These are phyloP conservation scores for Paracyclopina nana DNA, from an alignment of 1,140 invertebrate species.

Conservation along the genomic window DNA sequence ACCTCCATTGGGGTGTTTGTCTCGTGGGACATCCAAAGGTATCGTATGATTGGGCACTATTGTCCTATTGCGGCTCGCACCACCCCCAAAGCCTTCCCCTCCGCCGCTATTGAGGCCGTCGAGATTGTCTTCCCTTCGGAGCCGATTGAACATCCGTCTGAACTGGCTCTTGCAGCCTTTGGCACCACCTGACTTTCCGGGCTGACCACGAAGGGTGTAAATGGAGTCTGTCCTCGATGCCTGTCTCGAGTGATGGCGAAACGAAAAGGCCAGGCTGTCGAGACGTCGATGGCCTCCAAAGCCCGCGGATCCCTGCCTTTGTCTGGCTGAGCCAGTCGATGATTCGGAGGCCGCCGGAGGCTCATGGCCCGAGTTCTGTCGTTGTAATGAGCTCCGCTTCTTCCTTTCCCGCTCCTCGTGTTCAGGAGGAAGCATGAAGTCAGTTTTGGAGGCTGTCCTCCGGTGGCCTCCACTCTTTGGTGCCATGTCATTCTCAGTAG, in stretches of 20 bases:
- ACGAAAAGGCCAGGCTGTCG: slow-evolving; percentile 12
- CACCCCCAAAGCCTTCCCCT: background rate
- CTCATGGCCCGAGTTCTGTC: too few species aligned
- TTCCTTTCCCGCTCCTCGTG: slow-evolving; percentile 23
- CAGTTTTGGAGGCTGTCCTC: slow-evolving; percentile 57
- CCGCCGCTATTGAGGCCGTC: background rate
- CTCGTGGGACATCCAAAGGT: slow-evolving; percentile 47
- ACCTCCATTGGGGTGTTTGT: slow-evolving; percentile 59
- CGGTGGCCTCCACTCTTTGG: slow-evolving; percentile 37
- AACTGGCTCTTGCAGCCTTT: background rate
- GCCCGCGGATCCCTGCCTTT: background rate
- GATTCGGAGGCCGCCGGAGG: too few species aligned
- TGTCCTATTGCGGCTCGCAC: slow-evolving; percentile 35
- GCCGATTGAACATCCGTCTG: background rate
- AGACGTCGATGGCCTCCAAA: slow-evolving; percentile 18
- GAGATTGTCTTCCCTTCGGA: background rate
- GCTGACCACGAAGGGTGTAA: slow-evolving; percentile 47
- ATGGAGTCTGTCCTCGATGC: slow-evolving; percentile 57
- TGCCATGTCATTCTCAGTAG: too few species aligned
- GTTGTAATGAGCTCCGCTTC: slow-evolving; percentile 15
- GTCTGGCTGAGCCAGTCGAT: background rate
- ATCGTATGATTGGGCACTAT: slow-evolving; percentile 63
- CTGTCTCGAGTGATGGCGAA: slow-evolving; percentile 34
- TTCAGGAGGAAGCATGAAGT: slow-evolving; percentile 51
- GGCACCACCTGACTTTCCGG: slow-evolving; percentile 21